phyloP scores from a whole-genome alignment of 2,113 vertebrate species.

The Amia ocellicauda region DNA sequence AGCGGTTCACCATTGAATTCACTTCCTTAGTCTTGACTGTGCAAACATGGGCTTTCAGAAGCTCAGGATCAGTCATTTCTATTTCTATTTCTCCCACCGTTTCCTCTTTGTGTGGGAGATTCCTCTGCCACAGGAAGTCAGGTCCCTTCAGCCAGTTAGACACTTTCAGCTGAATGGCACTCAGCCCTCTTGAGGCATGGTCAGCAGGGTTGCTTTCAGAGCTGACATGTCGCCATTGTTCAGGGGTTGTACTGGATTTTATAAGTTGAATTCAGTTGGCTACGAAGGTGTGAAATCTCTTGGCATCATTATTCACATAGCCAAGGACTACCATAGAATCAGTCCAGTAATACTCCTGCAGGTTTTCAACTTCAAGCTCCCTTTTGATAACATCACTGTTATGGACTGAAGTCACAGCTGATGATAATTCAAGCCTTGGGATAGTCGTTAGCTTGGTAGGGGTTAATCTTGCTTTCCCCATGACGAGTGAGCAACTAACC shows the following conservation, averaged over 20 bases:
- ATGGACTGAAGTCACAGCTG: constrained; percentile 16
- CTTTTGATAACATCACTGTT: constrained; percentile 9
- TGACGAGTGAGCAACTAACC: constrained; percentile 13
- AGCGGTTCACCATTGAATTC: constrained; percentile 13
- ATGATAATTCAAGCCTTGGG: constrained; percentile 19
- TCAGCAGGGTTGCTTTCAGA: constrained; percentile 22
- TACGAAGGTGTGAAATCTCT: constrained; percentile 29
- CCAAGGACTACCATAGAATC: constrained; percentile 22
- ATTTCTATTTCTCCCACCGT: constrained; percentile 18
- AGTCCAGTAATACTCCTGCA: constrained; percentile 25
- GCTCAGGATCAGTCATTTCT: constrained; percentile 14
- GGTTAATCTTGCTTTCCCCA: constrained; percentile 17
- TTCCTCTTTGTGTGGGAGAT: constrained; percentile 8
- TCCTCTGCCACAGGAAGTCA: constrained; percentile 15
- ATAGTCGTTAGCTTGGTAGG: constrained; percentile 17
- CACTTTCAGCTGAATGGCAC: constrained; percentile 16
- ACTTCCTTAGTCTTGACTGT: constrained; percentile 6
- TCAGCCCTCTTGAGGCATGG: constrained; percentile 22
- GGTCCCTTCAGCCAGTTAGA: constrained; percentile 17
- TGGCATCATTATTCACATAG: constrained; percentile 28
- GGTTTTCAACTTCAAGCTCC: constrained; percentile 21
- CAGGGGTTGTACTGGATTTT: constrained; percentile 18
- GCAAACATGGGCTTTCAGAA: neutral
- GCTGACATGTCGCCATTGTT: constrained; percentile 23
- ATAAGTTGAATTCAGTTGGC: constrained; percentile 20